Base-by-base conservation (phyloP, 2,888 invertebrate species). In the Thelaira solivaga region DNA sequence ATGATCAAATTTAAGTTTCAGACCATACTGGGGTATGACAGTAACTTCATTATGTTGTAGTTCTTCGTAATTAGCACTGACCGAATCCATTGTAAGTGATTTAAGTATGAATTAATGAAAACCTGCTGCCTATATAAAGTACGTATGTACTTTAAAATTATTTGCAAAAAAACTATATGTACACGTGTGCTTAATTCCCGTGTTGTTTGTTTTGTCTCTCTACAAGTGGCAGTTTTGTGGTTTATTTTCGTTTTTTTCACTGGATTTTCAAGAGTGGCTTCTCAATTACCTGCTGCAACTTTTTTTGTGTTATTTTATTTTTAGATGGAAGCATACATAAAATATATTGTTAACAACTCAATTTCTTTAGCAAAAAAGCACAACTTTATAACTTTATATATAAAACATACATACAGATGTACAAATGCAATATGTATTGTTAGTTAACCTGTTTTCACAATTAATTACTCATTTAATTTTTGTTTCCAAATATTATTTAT, bases 1-100 rank as follows among this genome's bases (percentile, higher is more conserved):
- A 90, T 95, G 94, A 88, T 94, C 91, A 82, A 96, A 90, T 81
- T 90, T 91, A n/a, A 94, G 89, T 88, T 94, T 94, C 81, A 95
- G 90, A 10, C 95, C 95, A 85, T 91, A 92, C 77, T 91, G 91
- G 13, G 95, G 92, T 75, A 91, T 87, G 26, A 87, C 86, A 22
- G 86, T 85, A 69, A 87, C 82, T 81, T 89, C 87, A 57, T 84
- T 86, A 57, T 82, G 81, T 51, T 83, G 84, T 26, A 84, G 55
- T 39, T 85, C 85, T 29, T 87, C 88, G 34, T 84, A 87, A 74
- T 86, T 86, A 61, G 84, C 84, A 81, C 86, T 88, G 31, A 84
- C 87, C 7, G 85, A 86, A 71, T 88, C 86, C 82, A 84, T 83
- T 29, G 1, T 76, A 31, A 18, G 47, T 8, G 4, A 31, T 24